These are phyloP conservation scores for Sus scrofa DNA, from an alignment of 2,113 vertebrate species.

Conservation along the genomic window DNA sequence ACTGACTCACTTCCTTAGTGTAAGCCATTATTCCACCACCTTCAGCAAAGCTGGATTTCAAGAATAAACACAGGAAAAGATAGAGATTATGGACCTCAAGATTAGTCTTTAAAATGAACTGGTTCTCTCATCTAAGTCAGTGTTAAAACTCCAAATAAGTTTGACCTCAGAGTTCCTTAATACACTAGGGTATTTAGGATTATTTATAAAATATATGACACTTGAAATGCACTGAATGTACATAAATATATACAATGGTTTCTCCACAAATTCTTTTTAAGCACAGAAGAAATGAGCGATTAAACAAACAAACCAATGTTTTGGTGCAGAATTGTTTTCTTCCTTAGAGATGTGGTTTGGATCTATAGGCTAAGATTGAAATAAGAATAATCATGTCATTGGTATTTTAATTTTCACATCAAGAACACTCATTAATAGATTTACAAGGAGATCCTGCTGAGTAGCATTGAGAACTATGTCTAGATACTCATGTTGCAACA, in stretches of 20 bases:
- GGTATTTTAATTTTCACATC: background rate
- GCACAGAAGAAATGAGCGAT: slow-evolving; percentile 2
- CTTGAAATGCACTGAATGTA: background rate
- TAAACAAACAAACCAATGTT: background rate
- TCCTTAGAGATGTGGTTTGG: background rate
- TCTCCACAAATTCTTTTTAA: background rate
- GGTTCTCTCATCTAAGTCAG: slow-evolving; percentile 27
- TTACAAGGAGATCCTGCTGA: too few relatives aligned
- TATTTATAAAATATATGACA: slow-evolving; percentile 5
- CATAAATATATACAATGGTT: background rate
- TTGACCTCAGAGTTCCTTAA: background rate
- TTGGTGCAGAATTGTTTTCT: background rate
- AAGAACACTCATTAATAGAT: background rate
- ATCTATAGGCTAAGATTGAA: background rate
- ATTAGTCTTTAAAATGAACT: slow-evolving; percentile 66
- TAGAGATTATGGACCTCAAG: slow-evolving; percentile 55
- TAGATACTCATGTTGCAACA: too few relatives aligned
- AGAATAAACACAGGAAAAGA: slow-evolving; percentile 77
- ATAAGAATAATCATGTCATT: background rate
- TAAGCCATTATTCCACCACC: slow-evolving; percentile 59
- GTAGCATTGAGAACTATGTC: too few relatives aligned
- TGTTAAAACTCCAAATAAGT: slow-evolving; percentile 47
- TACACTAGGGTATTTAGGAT: background rate
- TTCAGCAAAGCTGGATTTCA: slow-evolving; percentile 68
- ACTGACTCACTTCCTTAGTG: slow-evolving; percentile 75